These are phyloP conservation scores for Eurytoma adleriae DNA, from an alignment of 2,888 invertebrate species.

Conservation along the genomic window DNA sequence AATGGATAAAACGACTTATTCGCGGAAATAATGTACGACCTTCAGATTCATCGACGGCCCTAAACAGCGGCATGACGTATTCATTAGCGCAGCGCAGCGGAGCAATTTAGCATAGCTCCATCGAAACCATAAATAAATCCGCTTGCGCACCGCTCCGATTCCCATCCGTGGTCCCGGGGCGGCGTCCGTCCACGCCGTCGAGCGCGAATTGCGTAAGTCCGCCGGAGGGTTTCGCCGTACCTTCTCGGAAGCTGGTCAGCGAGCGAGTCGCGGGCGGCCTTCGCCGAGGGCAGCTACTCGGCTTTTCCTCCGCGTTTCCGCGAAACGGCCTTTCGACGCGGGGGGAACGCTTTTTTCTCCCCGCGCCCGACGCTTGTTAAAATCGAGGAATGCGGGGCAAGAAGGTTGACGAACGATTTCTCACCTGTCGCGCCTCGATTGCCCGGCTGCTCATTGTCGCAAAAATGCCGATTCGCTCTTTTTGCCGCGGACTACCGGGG, in stretches of 20 bases:
- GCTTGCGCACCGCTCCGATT: no score
- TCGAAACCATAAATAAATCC: no score
- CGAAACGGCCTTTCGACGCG: constrained; percentile 53
- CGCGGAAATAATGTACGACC: no score
- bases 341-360: background rate
- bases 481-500: background rate
- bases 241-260: constrained; percentile 71
- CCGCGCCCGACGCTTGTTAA: background rate
- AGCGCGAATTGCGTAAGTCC: constrained; percentile 61
- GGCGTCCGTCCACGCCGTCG: constrained; percentile 4
- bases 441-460: background rate
- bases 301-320: constrained; percentile 33
- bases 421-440: background rate
- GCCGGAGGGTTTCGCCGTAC: constrained; percentile 51
- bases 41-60: no score
- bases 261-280: constrained; percentile 34
- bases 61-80: no score
- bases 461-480: background rate
- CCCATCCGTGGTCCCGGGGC: background rate
- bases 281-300: constrained; percentile 63
- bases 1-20: no score
- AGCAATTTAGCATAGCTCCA: no score
- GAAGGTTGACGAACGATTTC: constrained; percentile 21
- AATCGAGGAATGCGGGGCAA: background rate
- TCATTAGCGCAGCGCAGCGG: no score